Percentiles rank a stretch among this genome's conserved stretches.
Evolutionary conservation across 1,140 invertebrate genomes (phyloP).

Genomic region (Ceratitis capitata): DNA sequence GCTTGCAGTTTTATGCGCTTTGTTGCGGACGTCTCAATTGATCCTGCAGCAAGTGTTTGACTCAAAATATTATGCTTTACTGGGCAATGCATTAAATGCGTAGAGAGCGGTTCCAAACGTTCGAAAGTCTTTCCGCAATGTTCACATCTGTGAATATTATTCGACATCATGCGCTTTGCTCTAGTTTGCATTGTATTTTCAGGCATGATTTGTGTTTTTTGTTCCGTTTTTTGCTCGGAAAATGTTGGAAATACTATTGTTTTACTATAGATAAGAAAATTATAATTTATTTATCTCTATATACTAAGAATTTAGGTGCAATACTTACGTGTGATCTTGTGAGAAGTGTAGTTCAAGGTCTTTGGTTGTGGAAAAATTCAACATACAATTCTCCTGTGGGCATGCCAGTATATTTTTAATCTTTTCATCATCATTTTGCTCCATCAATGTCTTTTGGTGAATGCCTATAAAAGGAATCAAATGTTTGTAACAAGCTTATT

Average conservation of each 20-base stretch:
- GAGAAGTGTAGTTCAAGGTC: conserved; percentile 19
- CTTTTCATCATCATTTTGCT: background rate
- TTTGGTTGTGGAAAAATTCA: conserved; percentile 29
- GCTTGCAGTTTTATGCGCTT: conserved; percentile 2
- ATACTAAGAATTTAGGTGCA: too few relatives aligned
- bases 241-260: background rate
- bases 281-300: background rate
- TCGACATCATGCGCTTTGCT: conserved; percentile 51
- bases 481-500: background rate
- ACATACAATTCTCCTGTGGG: background rate
- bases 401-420: background rate
- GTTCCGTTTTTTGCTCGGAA: background rate
- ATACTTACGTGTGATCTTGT: conserved; percentile 55
- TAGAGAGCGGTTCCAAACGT: conserved; percentile 70
- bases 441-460: background rate
- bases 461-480: background rate
- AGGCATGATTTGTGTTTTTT: background rate
- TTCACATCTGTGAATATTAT: conserved; percentile 70
- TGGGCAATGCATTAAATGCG: conserved; percentile 69
- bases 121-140: conserved; percentile 73
- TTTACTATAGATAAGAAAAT: background rate
- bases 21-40: background rate
- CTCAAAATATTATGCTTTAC: conserved; percentile 20
- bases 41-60: background rate
- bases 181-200: background rate